These are phyloP conservation scores for Martes flavigula DNA, from an alignment of 2,797 vertebrate genomes.

Conservation along the genomic window DNA sequence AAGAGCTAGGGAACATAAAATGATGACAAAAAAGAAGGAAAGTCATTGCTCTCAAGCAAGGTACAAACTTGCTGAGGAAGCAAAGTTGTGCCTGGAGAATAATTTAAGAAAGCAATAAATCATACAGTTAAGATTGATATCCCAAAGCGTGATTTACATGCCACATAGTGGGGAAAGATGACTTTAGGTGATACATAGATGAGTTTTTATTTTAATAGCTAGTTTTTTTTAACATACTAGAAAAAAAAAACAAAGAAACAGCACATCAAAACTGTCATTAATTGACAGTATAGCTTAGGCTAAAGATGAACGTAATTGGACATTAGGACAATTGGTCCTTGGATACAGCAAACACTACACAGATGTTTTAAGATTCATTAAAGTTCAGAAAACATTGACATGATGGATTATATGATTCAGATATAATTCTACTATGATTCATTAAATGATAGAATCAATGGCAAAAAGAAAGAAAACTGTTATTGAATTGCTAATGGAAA, in stretches of 20 bases:
- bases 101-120: background rate
- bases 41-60: background rate
- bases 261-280: background rate
- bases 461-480: background rate
- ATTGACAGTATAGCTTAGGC: background rate
- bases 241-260: background rate
- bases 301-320: background rate
- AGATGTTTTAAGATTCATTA: background rate
- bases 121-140: background rate
- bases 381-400: background rate
- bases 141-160: background rate
- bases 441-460: background rate
- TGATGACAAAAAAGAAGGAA: background rate
- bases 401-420: background rate
- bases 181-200: background rate
- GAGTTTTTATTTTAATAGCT: background rate
- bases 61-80: background rate
- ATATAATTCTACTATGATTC: background rate
- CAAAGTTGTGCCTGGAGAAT: background rate
- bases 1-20: background rate
- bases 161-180: background rate
- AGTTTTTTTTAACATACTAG: background rate
- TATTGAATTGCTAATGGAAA: slow-evolving; percentile 8
- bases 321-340: background rate
- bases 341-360: background rate